phyloP scores from a whole-genome alignment of 2,113 vertebrate genomes.

The Psophia crepitans region DNA sequence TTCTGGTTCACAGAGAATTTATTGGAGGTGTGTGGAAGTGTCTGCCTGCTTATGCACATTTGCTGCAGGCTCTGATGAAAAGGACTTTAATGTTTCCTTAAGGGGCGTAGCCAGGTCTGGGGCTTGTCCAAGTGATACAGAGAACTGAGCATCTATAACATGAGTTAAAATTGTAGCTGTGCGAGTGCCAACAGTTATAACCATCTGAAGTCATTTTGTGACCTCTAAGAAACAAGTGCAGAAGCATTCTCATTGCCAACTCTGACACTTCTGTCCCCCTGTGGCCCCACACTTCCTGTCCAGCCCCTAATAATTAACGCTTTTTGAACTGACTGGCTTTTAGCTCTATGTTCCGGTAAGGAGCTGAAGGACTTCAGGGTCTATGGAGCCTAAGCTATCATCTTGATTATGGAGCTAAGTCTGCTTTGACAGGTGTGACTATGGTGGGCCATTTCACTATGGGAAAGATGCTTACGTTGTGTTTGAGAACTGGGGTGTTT shows the following conservation, averaged over 20 bases:
- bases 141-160: neutral
- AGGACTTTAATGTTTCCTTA: neutral
- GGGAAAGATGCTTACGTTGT: neutral
- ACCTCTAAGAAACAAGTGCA: neutral
- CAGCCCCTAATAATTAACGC: neutral
- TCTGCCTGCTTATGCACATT: neutral
- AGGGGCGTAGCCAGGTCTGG: neutral
- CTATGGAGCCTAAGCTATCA: neutral
- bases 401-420: neutral
- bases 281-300: neutral
- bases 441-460: accelerated
- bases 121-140: neutral
- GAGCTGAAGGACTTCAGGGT: neutral
- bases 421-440: neutral
- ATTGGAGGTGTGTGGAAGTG: neutral
- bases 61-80: neutral
- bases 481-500: neutral
- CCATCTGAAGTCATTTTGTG: neutral
- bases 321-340: neutral
- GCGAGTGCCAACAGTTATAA: neutral
- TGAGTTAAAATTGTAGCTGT: neutral
- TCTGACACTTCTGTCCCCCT: neutral
- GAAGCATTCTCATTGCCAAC: neutral
- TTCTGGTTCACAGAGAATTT: neutral
- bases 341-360: neutral